Conservation (phyloP, 64 coral and sea anemone genomes). For the Montipora foliosa region DNA sequence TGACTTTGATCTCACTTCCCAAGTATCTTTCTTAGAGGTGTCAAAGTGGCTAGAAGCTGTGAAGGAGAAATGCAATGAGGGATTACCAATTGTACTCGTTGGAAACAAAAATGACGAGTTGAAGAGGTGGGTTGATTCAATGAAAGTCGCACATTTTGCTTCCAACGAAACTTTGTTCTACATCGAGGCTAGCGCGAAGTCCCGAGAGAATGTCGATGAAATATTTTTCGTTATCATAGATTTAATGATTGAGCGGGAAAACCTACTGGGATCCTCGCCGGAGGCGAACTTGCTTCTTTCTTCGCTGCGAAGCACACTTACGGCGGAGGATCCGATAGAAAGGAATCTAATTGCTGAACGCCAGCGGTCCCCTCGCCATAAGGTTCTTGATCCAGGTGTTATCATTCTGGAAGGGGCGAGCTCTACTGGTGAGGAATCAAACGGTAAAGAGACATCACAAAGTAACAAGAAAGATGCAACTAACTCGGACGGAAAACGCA, state of each 20-base stretch:
- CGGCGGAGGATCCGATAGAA: not conserved
- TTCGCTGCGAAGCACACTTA: not conserved
- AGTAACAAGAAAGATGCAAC: too few species aligned
- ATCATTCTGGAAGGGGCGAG: not conserved
- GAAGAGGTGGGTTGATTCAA: not conserved
- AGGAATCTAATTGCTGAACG: slow-evolving; percentile 31
- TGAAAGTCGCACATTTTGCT: slow-evolving; percentile 38
- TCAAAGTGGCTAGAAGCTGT: slow-evolving; percentile 66
- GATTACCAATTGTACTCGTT: slow-evolving; percentile 70
- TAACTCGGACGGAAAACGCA: not conserved
- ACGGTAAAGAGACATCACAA: too few species aligned
- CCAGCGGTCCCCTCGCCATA: not conserved
- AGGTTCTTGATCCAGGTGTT: not conserved
- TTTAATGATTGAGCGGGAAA: slow-evolving; percentile 59
- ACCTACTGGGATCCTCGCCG: not conserved
- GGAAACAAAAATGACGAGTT: slow-evolving; percentile 87
- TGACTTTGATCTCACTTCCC: slow-evolving; percentile 70
- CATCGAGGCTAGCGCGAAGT: slow-evolving; percentile 76
- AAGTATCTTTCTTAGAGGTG: slow-evolving; percentile 58
- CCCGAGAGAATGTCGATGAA: slow-evolving; percentile 81
- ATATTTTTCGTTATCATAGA: slow-evolving; percentile 75
- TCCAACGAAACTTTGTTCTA: slow-evolving; percentile 60
- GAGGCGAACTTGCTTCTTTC: not conserved
- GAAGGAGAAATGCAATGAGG: not conserved
- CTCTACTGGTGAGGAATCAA: not conserved